Evolutionary conservation across 2,888 invertebrate genomes (phyloP).

Genomic region (Acrobasis suavella): DNA sequence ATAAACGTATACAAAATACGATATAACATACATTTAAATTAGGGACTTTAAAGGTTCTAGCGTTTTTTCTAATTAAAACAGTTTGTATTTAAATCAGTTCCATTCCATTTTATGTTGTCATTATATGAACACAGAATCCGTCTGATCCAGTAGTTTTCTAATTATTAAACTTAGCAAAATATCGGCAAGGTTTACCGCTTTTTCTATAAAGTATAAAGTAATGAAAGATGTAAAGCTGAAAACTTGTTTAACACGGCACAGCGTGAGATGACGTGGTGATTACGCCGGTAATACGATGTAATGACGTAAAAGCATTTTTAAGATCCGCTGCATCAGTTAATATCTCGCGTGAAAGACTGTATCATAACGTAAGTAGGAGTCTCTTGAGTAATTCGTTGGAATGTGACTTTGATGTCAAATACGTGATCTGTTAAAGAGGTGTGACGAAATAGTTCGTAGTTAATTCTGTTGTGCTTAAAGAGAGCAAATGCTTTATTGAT

Average conservation of each 20-base stretch:
- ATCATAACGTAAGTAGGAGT: slow-evolving; percentile 16
- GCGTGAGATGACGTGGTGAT: slow-evolving; percentile 45
- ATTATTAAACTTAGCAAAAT: slow-evolving; percentile 6
- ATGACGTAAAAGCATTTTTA: slow-evolving; percentile 57
- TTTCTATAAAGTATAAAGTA: slow-evolving; percentile 36
- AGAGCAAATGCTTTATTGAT: too few species aligned
- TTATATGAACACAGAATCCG: background rate
- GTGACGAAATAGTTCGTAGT: background rate
- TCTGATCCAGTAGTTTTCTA: background rate
- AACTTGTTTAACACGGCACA: slow-evolving; percentile 46
- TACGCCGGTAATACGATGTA: slow-evolving; percentile 50
- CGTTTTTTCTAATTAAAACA: too few species aligned
- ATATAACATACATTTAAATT: slow-evolving; percentile 7
- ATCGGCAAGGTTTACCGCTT: background rate
- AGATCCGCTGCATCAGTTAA: slow-evolving; percentile 36
- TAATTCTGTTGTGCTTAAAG: background rate
- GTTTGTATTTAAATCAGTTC: too few species aligned
- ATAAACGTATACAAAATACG: slow-evolving; percentile 6
- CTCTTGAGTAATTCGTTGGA: slow-evolving; percentile 9
- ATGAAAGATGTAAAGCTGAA: slow-evolving; percentile 41
- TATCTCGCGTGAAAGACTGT: slow-evolving; percentile 27
- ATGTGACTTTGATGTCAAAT: slow-evolving; percentile 5
- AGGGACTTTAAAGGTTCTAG: background rate
- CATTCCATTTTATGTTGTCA: too few species aligned
- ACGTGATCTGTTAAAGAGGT: slow-evolving; percentile 10